A percentile compares a stretch with the other conserved stretches of the same genome.
These are phyloP conservation scores for Palaemon carinicauda DNA, from an alignment of 1,140 invertebrate species.

Conservation along the genomic window DNA sequence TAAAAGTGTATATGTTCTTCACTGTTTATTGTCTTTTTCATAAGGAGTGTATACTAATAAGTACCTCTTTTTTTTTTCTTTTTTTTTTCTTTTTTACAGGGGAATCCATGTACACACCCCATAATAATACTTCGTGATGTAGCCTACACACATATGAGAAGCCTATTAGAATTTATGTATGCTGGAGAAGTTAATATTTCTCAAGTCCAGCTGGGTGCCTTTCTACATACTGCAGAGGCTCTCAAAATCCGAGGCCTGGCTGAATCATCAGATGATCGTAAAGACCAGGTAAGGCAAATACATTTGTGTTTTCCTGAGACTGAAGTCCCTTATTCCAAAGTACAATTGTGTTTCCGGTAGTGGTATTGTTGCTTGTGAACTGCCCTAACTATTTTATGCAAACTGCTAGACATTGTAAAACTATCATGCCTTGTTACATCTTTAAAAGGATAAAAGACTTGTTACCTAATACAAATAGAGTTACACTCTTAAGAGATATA, in stretches of 20 bases:
- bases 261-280: slow-evolving; percentile 42
- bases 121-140: slow-evolving; percentile 81
- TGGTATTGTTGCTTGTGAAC: too few species aligned
- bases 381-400: too few species aligned
- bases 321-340: too few species aligned
- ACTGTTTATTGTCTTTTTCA: neutral
- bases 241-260: slow-evolving; percentile 44
- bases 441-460: too few species aligned
- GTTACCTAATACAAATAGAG: too few species aligned
- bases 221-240: slow-evolving; percentile 78
- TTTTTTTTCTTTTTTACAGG: slow-evolving; percentile 71
- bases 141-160: slow-evolving; percentile 77
- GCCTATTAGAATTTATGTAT: slow-evolving; percentile 85
- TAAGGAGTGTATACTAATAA: neutral
- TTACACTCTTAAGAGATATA: too few species aligned
- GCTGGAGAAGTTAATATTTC: slow-evolving; percentile 90
- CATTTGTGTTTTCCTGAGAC: too few species aligned
- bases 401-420: too few species aligned
- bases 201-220: slow-evolving; percentile 84
- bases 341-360: too few species aligned
- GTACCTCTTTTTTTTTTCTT: too few species aligned
- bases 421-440: too few species aligned
- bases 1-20: neutral
- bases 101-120: slow-evolving; percentile 85
- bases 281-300: slow-evolving; percentile 18